Base-by-base conservation (phyloP, 2,113 vertebrate species). In the Microtus oregoni region DNA sequence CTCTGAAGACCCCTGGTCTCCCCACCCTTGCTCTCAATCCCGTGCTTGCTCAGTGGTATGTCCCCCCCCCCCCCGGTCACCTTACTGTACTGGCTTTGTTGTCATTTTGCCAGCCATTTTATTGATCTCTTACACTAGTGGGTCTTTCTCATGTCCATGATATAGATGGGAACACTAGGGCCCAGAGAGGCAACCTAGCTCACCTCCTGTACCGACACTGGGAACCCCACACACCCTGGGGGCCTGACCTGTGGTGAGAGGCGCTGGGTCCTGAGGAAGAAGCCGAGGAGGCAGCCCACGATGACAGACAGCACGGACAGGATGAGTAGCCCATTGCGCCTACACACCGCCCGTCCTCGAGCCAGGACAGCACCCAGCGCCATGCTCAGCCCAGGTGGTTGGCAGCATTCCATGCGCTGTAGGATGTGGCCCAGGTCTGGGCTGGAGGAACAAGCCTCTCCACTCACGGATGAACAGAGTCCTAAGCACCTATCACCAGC, bases 241-340 rank as follows among this genome's bases (percentile, higher is more conserved):
- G 30, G 82, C 44, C 99, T 98, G 97, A 99, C 99, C 99, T 99
- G 99, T 97, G 99, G 99, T 0, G 99, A 99, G 96, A 99, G 99
- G 68, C 98, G 98, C 92, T 98, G 99, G 0, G 99, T 99, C 97
- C 99, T 98, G 94, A 99, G 99, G 98, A 99, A 99, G 98, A 99
- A 99, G 89, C 99, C 99, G 0, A 99, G 99, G 93, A 99, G 99
- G 97, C 99, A 99, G 96, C 99, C 99, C 44, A 99, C 99, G 85
- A 99, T 99, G 98, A 99, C 99, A 0, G 99, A 99, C 78, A 99
- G 72, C 94, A 99, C 99, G 0, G 99, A 99, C 90, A 99, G 98
- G 98, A 99, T 99, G 97, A 99, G 99, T 96, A 99, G 98, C 63
- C 99, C 99, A 0, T 99, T 99, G 97, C 99, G 99, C 98, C 99